phyloP scores from a whole-genome alignment of 2,888 invertebrate species.

The Rhorus exstirpatorius region DNA sequence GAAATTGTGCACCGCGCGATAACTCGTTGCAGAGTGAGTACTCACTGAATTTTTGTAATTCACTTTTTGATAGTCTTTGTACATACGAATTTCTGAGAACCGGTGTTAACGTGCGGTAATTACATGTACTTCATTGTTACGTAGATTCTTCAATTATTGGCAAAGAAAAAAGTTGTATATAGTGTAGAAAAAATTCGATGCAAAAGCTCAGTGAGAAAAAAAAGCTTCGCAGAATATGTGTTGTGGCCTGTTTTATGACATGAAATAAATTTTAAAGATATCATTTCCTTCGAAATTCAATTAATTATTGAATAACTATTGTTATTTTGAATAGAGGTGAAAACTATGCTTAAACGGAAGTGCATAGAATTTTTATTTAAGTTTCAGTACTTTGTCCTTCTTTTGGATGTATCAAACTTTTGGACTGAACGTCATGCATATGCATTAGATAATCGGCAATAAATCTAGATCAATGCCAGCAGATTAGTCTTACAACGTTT shows the following conservation, averaged over 20 bases:
- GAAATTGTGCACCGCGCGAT: conserved; percentile 9
- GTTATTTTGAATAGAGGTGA: too few species aligned
- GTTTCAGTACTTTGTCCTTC: too few species aligned
- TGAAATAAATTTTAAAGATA: too few species aligned
- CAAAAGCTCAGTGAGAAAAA: not conserved
- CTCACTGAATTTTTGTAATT: not conserved
- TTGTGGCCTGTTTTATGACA: not conserved
- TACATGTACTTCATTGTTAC: not conserved
- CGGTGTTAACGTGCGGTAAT: not conserved
- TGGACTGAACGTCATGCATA: not conserved
- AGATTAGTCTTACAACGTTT: conserved; percentile 1
- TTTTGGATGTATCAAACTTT: not conserved
- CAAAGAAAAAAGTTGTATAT: not conserved
- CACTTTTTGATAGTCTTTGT: not conserved
- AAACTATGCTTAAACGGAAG: too few species aligned
- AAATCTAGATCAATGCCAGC: conserved; percentile 3
- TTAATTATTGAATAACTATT: not conserved
- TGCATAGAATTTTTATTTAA: not conserved
- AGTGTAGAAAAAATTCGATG: not conserved
- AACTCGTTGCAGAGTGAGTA: not conserved
- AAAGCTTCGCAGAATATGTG: not conserved
- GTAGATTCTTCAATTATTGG: not conserved
- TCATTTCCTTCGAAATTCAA: too few species aligned
- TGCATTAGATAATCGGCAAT: not conserved
- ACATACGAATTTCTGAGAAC: not conserved